phyloP scores from a whole-genome alignment of 2,113 vertebrate genomes.

The Cyprinus carpio region DNA sequence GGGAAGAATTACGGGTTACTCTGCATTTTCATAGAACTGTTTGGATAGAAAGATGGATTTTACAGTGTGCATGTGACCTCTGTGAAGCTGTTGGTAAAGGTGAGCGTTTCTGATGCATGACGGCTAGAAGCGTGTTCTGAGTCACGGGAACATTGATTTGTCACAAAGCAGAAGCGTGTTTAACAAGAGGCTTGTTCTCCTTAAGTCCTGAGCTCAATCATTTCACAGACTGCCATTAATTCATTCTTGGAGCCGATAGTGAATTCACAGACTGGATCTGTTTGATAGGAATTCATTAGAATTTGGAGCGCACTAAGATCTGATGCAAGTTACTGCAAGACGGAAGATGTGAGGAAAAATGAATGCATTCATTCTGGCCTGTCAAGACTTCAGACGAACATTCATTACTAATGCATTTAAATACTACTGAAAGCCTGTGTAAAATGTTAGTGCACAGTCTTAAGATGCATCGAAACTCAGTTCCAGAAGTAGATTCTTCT shows the following conservation, averaged over 20 bases:
- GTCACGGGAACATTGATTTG: constrained; percentile 25
- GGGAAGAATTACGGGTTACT: constrained; percentile 44
- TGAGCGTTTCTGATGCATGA: not conserved
- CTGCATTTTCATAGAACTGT: constrained; percentile 11
- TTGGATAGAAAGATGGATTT: constrained; percentile 17
- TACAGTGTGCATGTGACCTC: not conserved
- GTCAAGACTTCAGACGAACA: constrained; percentile 11
- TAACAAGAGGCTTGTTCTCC: constrained; percentile 36
- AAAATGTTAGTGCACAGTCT: not conserved
- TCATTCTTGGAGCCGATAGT: not conserved
- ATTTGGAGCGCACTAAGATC: constrained; percentile 15
- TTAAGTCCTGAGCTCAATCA: constrained; percentile 10
- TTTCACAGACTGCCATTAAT: constrained; percentile 14
- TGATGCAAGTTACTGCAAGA: constrained; percentile 53
- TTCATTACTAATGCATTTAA: constrained; percentile 20
- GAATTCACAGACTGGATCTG: constrained; percentile 6
- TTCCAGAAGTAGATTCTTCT: not conserved
- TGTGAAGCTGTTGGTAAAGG: constrained; percentile 12
- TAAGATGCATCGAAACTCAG: not conserved
- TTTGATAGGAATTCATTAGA: constrained; percentile 38
- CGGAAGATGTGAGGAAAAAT: not conserved
- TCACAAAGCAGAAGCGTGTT: constrained; percentile 35
- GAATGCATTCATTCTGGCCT: not conserved
- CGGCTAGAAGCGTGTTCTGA: not conserved
- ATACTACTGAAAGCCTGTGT: not conserved